A percentile compares a stretch with the other conserved stretches of the same genome.
Evolutionary conservation across 2,888 invertebrate species (phyloP).

Genomic region (Thecocarcelia acutangulata): DNA sequence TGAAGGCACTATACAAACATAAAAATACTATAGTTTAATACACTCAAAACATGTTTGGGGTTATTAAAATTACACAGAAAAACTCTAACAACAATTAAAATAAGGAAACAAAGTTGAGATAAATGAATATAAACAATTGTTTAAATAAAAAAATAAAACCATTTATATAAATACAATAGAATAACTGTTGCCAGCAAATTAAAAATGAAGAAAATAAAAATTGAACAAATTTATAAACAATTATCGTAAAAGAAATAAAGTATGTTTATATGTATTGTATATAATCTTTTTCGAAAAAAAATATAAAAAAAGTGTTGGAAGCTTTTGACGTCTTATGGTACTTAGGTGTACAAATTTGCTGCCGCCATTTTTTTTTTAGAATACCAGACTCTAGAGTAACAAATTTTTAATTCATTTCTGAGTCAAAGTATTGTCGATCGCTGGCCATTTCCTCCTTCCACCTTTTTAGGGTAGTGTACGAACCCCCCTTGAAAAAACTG

Average conservation of each 20-base stretch:
- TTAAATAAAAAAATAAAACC: constrained; percentile 13
- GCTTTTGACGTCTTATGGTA: no score
- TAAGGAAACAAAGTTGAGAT: constrained; percentile 49
- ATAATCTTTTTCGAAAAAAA: no score
- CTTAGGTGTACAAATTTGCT: no score
- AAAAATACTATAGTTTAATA: constrained; percentile 55
- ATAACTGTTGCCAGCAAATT: constrained; percentile 43
- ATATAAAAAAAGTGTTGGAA: no score
- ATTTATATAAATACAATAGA: constrained; percentile 28
- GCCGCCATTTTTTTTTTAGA: no score
- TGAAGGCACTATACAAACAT: not conserved
- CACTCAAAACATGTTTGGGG: constrained; percentile 63
- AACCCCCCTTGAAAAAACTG: no score
- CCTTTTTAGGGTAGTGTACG: no score
- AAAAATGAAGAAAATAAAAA: constrained; percentile 14
- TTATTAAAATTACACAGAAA: constrained; percentile 62
- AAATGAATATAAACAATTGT: constrained; percentile 56
- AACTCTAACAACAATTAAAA: constrained; percentile 46
- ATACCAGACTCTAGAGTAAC: no score
- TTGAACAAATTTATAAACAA: constrained; percentile 13
- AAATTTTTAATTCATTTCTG: no score
- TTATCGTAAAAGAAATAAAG: constrained; percentile 11
- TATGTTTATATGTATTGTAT: no score
- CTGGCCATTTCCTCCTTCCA: no score
- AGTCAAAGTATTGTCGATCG: no score